Percentiles rank a stretch among this genome's conserved stretches.
Conservation (phyloP, 2,797 vertebrate genomes). For the Gorsachius magnificus region DNA sequence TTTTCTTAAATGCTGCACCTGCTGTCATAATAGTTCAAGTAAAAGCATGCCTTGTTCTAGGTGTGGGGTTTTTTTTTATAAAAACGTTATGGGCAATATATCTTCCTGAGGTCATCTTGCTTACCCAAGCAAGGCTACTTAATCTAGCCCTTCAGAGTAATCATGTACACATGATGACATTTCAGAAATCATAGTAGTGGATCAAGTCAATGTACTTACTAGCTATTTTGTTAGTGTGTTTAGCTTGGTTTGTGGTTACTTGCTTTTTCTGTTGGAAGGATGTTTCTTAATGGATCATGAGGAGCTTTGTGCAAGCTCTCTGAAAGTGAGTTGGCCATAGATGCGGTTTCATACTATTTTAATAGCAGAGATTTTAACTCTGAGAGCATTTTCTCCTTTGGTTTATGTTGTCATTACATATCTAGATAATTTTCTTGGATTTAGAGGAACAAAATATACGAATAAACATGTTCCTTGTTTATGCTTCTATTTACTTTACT, state of each 20-base stretch:
- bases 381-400: not conserved
- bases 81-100: too few species aligned
- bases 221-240: not conserved
- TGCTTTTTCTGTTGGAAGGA: not conserved
- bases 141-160: not conserved
- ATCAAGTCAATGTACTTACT: not conserved
- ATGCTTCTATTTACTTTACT: not conserved
- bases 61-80: not conserved
- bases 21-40: not conserved
- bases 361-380: not conserved
- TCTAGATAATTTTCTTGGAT: not conserved
- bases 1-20: not conserved
- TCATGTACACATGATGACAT: fast-evolving
- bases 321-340: not conserved
- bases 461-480: not conserved
- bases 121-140: not conserved
- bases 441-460: not conserved
- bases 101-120: not conserved
- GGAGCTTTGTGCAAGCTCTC: not conserved
- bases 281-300: not conserved
- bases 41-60: not conserved
- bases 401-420: not conserved
- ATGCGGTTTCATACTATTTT: not conserved
- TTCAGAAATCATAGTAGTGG: not conserved
- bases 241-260: not conserved